phyloP scores from a whole-genome alignment of 2,888 invertebrate genomes.

The Clanis bilineata region DNA sequence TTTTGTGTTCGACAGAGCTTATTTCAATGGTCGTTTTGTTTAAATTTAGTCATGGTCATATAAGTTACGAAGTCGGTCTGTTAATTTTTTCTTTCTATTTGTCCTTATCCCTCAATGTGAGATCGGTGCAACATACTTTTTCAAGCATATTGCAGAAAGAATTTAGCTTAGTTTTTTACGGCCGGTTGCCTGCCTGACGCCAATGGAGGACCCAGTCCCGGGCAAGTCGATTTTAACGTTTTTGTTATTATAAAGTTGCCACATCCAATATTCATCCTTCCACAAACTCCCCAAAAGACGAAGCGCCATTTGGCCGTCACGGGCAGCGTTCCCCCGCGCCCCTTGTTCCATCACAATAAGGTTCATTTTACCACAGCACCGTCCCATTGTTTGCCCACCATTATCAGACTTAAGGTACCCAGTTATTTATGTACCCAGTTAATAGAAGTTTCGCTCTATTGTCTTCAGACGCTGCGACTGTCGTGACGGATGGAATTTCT shows the following conservation, averaged over 20 bases:
- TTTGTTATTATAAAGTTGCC: slow-evolving; percentile 19
- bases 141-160: too few species aligned
- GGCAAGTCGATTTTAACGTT: too few species aligned
- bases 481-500: slow-evolving; percentile 23
- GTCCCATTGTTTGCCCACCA: slow-evolving; percentile 24
- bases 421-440: slow-evolving; percentile 36
- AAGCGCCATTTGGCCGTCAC: slow-evolving; percentile 31
- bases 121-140: too few species aligned
- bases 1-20: too few species aligned
- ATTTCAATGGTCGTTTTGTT: too few species aligned
- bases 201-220: too few species aligned
- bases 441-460: slow-evolving; percentile 24
- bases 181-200: too few species aligned
- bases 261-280: slow-evolving; percentile 16
- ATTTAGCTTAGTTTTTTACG: too few species aligned
- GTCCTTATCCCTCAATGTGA: too few species aligned
- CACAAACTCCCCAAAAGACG: slow-evolving; percentile 21
- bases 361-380: slow-evolving; percentile 21
- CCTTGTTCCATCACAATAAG: slow-evolving; percentile 26
- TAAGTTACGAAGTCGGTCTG: too few species aligned
- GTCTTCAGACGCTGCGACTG: slow-evolving; percentile 17
- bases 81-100: too few species aligned
- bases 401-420: slow-evolving; percentile 18
- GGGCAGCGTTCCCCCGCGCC: slow-evolving; percentile 21
- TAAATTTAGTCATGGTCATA: too few species aligned